Base-by-base conservation (phyloP, 2,797 vertebrate genomes). In the Nyctalus aviator region DNA sequence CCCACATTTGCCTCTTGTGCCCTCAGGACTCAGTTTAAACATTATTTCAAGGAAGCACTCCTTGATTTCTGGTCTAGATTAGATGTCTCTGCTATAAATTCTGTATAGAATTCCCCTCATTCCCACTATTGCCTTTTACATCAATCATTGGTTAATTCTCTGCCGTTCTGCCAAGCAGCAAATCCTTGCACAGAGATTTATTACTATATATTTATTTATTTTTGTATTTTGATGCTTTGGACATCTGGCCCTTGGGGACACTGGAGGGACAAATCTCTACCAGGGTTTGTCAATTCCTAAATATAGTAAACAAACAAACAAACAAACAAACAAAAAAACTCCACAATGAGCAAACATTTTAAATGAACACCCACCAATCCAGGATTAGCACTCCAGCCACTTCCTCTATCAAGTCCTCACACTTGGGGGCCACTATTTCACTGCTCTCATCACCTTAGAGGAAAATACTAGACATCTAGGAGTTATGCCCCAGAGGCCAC, bases 381-480 rank as follows among this genome's bases (percentile, higher is more conserved):
- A 72, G 37, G 35, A 2, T 17, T 41, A 50, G 11, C 8, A 27
- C 4, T 10, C 8, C 4, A 55, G 27, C 5, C 2, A 15, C 14
- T 2, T 48, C 14, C 30, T 59, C 30, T 12, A 3, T 25, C 13
- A 37, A 8, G 1, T 14, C 59, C 2, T 72, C 12, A 37, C 8
- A 48, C 20, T 32, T 6, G 59, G 12, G 12, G 37, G 18, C 5
- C 20, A 53, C 10, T n/a, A 13, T 35, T 53, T 8, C 18, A 9
- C 11, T 23, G 13, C 10, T 3, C 6, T 44, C 1, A 11, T n/a
- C 3, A 4, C 46, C 14, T 0, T 5, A 44, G 8, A 46, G 25
- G 5, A n/a, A 32, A 18, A 55, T 25, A 44, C 27, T 37, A 57
- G 11, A 25, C 21, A 85, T n/a, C 20, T 17, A 25, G 20, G 2